Percentiles rank a stretch among this genome's conserved stretches.
These are phyloP conservation scores for Oasisia sp. DNA, from an alignment of 2,888 invertebrate genomes.

Conservation along the genomic window DNA sequence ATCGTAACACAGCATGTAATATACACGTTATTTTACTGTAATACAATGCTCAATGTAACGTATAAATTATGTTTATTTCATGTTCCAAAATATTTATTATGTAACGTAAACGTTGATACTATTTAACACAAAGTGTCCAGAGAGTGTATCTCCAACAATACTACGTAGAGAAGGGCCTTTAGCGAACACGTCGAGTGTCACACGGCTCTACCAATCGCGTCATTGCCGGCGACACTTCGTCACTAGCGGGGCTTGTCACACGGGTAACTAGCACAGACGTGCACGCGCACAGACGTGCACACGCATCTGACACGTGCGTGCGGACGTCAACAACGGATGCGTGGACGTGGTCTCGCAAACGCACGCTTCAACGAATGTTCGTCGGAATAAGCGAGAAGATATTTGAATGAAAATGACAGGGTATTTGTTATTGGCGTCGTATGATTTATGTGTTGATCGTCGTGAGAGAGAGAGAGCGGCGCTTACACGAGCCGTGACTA, in stretches of 20 bases:
- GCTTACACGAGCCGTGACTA: neutral
- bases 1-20: too few species aligned
- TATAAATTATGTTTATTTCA: too few species aligned
- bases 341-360: neutral
- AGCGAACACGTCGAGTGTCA: too few species aligned
- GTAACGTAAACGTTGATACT: too few species aligned
- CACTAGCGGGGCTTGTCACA: neutral
- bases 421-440: neutral
- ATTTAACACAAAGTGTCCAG: too few species aligned
- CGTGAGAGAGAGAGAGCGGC: neutral
- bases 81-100: too few species aligned
- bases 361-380: neutral
- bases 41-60: too few species aligned
- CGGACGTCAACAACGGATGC: neutral
- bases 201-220: too few species aligned
- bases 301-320: neutral
- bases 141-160: too few species aligned
- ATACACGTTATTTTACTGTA: too few species aligned
- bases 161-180: too few species aligned
- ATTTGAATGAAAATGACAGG: constrained; percentile 8
- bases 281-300: neutral
- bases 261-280: neutral
- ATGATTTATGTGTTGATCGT: neutral
- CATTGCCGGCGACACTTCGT: neutral
- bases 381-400: neutral